Percentiles rank a stretch among this genome's conserved stretches.
These are phyloP conservation scores for Cotesia chilonis DNA, from an alignment of 1,140 invertebrate species.

Conservation along the genomic window DNA sequence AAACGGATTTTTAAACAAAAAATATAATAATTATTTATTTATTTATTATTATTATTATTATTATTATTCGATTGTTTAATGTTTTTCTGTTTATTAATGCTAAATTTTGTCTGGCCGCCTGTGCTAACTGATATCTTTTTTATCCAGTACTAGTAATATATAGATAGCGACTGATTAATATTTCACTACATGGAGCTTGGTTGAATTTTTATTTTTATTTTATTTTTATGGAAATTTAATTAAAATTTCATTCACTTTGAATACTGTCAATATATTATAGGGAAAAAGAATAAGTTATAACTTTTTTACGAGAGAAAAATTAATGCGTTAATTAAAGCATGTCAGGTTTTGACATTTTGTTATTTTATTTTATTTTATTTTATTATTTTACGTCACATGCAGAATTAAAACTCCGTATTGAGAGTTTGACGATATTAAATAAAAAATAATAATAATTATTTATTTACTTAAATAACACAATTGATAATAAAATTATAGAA, in stretches of 20 bases:
- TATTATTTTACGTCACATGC: too few relatives aligned
- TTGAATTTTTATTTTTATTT: not conserved
- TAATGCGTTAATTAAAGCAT: too few relatives aligned
- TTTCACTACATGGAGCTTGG: not conserved
- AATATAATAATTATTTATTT: too few relatives aligned
- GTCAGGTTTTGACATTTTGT: too few relatives aligned
- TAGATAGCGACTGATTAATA: slow-evolving; percentile 2
- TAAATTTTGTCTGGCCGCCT: slow-evolving; percentile 61
- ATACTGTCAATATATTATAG: too few relatives aligned
- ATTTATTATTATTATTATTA: not conserved
- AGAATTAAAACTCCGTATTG: too few relatives aligned
- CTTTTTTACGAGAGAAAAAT: too few relatives aligned
- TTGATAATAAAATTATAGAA: not conserved
- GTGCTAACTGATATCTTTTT: slow-evolving; percentile 55
- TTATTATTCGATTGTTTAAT: slow-evolving; percentile 26
- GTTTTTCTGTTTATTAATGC: slow-evolving; percentile 16
- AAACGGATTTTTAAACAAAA: slow-evolving; percentile 3
- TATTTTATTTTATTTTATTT: too few relatives aligned
- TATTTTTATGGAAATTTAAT: not conserved
- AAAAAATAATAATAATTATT: not conserved
- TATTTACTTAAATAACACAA: not conserved
- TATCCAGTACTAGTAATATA: not conserved
- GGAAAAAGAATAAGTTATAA: too few relatives aligned
- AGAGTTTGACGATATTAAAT: not conserved
- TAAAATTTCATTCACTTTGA: too few relatives aligned